phyloP scores from a whole-genome alignment of 2,113 vertebrate genomes.

The Ophiodon elongatus region DNA sequence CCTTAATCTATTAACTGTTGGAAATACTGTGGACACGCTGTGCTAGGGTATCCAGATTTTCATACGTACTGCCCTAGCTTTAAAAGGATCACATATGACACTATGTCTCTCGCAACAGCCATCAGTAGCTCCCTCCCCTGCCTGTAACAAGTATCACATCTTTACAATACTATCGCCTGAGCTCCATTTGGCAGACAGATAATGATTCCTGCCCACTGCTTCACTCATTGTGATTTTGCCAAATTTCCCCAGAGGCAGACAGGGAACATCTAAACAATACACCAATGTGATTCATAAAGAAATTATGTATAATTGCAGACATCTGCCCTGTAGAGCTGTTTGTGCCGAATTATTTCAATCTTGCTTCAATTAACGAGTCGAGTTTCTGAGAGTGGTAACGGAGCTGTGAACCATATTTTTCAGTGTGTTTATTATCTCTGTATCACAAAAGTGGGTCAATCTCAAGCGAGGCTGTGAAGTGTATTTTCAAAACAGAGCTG shows the following conservation, averaged over 20 bases:
- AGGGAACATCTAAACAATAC: neutral
- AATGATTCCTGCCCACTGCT: slow-evolving; percentile 14
- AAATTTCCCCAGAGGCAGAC: slow-evolving; percentile 15
- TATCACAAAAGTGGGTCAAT: slow-evolving; percentile 67
- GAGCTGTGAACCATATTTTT: slow-evolving; percentile 36
- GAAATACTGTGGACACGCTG: slow-evolving; percentile 4
- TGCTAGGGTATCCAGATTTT: slow-evolving; percentile 17
- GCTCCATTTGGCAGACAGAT: slow-evolving; percentile 27
- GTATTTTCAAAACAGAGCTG: slow-evolving; percentile 53
- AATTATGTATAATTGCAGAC: slow-evolving; percentile 45
- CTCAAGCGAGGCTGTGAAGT: slow-evolving; percentile 37
- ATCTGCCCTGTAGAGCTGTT: slow-evolving; percentile 34
- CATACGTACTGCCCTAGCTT: slow-evolving; percentile 19
- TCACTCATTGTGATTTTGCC: slow-evolving; percentile 22
- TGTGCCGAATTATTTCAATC: slow-evolving; percentile 32
- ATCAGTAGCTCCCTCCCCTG: slow-evolving; percentile 26
- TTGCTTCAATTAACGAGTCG: slow-evolving; percentile 41
- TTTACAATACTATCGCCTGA: slow-evolving; percentile 34
- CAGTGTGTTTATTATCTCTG: slow-evolving; percentile 58
- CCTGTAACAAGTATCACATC: slow-evolving; percentile 42
- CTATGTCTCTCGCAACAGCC: neutral
- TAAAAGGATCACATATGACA: neutral
- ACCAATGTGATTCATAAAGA: slow-evolving; percentile 30
- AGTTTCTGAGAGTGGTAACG: slow-evolving; percentile 31
- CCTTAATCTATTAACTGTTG: neutral